Evolutionary conservation across 23 tunicate genomes (phyloP).

Genomic region (Ascidia mentula): DNA sequence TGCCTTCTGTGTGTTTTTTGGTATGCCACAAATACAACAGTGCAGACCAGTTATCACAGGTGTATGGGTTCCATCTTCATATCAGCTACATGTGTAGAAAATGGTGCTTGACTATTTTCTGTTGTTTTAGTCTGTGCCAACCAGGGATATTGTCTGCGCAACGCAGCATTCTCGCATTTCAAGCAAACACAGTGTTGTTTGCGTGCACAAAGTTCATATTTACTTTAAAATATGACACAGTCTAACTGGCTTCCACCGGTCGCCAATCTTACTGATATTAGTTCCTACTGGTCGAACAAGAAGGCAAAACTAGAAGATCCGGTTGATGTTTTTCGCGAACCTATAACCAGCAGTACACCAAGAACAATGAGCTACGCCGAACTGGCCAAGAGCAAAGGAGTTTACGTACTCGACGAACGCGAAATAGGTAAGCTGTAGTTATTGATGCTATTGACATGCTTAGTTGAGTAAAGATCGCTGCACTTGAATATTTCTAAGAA

Average conservation of each 20-base stretch:
- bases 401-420: background rate
- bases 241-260: background rate
- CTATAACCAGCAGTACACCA: background rate
- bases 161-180: background rate
- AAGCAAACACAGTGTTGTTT: background rate
- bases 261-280: background rate
- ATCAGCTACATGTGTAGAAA: no score
- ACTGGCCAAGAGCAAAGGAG: background rate
- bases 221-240: background rate
- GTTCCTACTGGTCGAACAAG: background rate
- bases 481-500: no score
- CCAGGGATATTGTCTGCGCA: no score
- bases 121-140: no score
- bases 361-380: background rate
- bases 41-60: no score
- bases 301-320: background rate
- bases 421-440: constrained; percentile 12
- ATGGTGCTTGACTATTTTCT: no score
- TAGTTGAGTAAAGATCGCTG: no score
- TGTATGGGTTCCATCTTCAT: no score
- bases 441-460: no score
- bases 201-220: background rate
- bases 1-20: no score
- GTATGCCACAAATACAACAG: no score
- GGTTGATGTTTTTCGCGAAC: background rate